phyloP scores from a whole-genome alignment of 2,888 invertebrate species.

The Heteromurus nitidus region DNA sequence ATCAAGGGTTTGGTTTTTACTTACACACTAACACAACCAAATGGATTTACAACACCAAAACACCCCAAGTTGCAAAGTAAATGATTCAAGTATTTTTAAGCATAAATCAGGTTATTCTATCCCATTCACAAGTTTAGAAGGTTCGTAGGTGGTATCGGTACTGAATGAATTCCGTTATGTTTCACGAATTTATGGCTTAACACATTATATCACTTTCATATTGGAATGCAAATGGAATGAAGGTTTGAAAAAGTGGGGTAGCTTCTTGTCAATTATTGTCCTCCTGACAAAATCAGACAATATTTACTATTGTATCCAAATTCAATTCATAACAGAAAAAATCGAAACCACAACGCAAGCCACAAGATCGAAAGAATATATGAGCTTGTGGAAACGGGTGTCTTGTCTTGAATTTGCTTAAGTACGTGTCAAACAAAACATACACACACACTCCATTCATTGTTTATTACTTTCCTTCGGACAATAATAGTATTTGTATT shows the following conservation, averaged over 20 bases:
- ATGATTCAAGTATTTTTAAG: no score
- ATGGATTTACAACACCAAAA: no score
- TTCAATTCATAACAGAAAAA: neutral
- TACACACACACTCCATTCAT: conserved; percentile 33
- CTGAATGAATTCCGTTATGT: conserved; percentile 1
- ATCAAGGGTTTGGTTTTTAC: no score
- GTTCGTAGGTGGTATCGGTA: no score
- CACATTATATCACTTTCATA: conserved; percentile 8
- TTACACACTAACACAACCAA: no score
- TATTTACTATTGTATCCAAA: neutral
- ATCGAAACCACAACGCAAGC: conserved; percentile 14
- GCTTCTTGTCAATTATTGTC: neutral
- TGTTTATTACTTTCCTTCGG: conserved; percentile 20
- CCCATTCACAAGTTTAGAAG: no score
- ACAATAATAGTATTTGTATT: no score
- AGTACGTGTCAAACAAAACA: conserved; percentile 15
- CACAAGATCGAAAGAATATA: conserved; percentile 4
- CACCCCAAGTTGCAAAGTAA: no score
- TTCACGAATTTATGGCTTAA: neutral
- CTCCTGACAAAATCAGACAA: neutral
- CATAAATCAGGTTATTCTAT: no score
- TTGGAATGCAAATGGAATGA: conserved; percentile 25
- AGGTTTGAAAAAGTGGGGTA: neutral
- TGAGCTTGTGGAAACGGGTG: neutral
- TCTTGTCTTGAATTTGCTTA: conserved; percentile 5